Conservation (phyloP, 2,797 vertebrate genomes). For the Anabas testudineus region DNA sequence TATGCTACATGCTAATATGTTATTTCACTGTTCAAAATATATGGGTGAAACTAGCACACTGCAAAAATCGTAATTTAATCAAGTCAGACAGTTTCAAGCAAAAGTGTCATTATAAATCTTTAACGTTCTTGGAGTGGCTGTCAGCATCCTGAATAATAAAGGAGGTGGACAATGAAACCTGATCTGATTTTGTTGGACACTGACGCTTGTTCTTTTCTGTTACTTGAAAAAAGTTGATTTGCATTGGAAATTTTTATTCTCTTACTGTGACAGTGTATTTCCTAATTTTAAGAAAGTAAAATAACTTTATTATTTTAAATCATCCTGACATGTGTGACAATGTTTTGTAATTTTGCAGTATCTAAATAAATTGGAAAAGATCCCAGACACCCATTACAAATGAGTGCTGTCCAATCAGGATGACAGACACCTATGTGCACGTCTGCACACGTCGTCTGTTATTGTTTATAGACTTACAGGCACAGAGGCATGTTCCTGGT, state of each 20-base stretch:
- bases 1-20: conserved; percentile 1
- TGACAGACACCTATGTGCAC: conserved; percentile 43
- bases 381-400: not conserved
- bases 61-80: not conserved
- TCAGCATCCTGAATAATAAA: not conserved
- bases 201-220: not conserved
- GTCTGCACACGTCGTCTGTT: conserved; percentile 30
- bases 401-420: conserved; percentile 5
- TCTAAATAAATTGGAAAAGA: too few species aligned
- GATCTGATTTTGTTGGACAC: not conserved
- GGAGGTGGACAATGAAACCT: too few species aligned
- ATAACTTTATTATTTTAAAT: too few species aligned
- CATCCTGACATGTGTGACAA: too few species aligned
- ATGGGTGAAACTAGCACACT: too few species aligned
- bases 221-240: not conserved
- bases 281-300: not conserved
- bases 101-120: not conserved
- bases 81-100: not conserved
- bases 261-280: not conserved
- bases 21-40: not conserved
- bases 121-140: not conserved
- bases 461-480: conserved; percentile 58
- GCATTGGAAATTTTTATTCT: not conserved
- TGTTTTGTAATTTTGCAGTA: too few species aligned
- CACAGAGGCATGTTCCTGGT: conserved; percentile 43